These are phyloP conservation scores for Drosophila melanica DNA, from an alignment of 1,140 invertebrate species.

Conservation along the genomic window DNA sequence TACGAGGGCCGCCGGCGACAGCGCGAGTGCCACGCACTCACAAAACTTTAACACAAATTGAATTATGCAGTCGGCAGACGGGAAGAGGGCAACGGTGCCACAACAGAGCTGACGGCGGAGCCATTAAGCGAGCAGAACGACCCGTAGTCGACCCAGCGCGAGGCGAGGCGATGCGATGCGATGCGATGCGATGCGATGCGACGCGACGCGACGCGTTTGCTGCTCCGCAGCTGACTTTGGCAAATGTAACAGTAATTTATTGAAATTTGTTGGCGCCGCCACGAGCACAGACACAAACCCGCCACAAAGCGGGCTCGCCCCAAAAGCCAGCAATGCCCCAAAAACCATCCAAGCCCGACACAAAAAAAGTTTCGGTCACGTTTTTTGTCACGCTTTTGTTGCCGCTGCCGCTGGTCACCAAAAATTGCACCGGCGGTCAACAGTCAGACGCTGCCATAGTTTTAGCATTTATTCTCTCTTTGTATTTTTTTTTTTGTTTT, in stretches of 20 bases:
- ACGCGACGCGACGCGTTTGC: conserved; percentile 1
- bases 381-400: conserved; percentile 75
- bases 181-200: conserved; percentile 9
- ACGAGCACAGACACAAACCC: conserved; percentile 60
- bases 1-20: conserved; percentile 46
- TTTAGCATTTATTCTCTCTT: conserved; percentile 1
- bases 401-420: conserved; percentile 48
- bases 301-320: conserved; percentile 55
- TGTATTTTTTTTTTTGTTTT: background rate
- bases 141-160: conserved; percentile 7
- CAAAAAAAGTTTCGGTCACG: conserved; percentile 74
- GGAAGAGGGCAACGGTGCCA: background rate
- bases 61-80: conserved; percentile 69
- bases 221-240: conserved; percentile 59
- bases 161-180: background rate
- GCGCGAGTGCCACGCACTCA: conserved; percentile 63
- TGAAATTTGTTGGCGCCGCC: conserved; percentile 75
- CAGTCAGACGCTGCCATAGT: conserved; percentile 53
- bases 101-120: conserved; percentile 22
- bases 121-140: conserved; percentile 51
- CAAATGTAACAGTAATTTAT: conserved; percentile 82
- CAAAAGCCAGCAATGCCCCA: conserved; percentile 1
- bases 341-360: conserved; percentile 19
- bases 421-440: conserved; percentile 66
- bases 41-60: conserved; percentile 77